Evolutionary conservation across 2,113 vertebrate species (phyloP).

Genomic region (Oxyura jamaicensis): DNA sequence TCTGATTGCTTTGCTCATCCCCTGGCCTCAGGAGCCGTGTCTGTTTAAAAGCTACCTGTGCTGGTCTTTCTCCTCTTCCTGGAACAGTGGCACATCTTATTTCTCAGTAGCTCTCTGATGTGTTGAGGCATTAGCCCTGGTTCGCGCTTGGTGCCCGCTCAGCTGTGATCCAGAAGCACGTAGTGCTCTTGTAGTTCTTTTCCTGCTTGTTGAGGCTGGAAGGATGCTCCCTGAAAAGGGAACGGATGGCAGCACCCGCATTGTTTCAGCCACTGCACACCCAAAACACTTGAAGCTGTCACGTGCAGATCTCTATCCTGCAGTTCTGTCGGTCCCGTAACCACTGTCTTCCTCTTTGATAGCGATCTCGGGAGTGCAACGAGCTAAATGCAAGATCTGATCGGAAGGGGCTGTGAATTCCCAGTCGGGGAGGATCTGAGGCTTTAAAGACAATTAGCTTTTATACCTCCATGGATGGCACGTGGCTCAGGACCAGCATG

Average conservation of each 20-base stretch:
- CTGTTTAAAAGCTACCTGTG: background rate
- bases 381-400: background rate
- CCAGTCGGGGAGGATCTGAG: background rate
- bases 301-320: background rate
- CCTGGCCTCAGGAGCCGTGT: background rate
- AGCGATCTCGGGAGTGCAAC: accelerated
- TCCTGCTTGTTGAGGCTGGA: background rate
- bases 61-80: background rate
- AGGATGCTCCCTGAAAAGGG: background rate
- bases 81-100: background rate
- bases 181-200: accelerated
- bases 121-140: background rate
- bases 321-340: background rate
- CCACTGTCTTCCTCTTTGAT: background rate
- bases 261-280: background rate
- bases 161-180: accelerated
- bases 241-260: background rate
- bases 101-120: background rate
- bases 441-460: background rate
- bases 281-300: background rate
- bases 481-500: accelerated
- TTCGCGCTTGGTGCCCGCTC: background rate
- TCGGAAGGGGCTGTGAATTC: background rate
- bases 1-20: background rate
- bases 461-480: background rate